Evolutionary conservation across 2,797 vertebrate species (phyloP).

Genomic region (Sebastes itinus): DNA sequence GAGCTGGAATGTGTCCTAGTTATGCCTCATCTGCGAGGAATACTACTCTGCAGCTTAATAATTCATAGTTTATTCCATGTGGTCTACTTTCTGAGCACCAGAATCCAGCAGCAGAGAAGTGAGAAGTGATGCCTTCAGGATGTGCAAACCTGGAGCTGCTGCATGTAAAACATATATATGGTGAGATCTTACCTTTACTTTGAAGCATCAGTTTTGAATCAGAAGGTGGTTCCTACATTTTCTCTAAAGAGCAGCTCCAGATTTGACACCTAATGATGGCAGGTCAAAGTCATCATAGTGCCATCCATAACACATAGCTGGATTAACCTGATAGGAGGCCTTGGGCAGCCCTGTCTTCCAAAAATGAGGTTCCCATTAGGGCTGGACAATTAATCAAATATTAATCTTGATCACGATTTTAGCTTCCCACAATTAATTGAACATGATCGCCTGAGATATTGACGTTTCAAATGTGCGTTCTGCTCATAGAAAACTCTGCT

Average conservation of each 20-base stretch:
- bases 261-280: not conserved
- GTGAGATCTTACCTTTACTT: not conserved
- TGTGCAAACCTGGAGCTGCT: not conserved
- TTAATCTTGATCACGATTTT: no score
- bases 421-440: no score
- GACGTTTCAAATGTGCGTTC: no score
- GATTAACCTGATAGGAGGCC: not conserved
- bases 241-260: not conserved
- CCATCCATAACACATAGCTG: not conserved
- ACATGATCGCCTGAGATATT: no score
- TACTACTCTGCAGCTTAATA: constrained; percentile 34
- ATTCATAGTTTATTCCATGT: constrained; percentile 24
- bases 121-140: not conserved
- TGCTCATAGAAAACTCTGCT: no score
- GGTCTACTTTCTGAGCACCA: constrained; percentile 2
- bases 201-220: not conserved
- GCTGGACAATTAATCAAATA: no score
- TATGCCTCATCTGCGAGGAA: constrained; percentile 32
- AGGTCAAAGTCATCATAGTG: not conserved
- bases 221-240: not conserved
- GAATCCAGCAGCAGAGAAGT: not conserved
- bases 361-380: no score
- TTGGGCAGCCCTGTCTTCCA: not conserved
- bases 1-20: constrained; percentile 37
- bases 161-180: not conserved